A percentile compares a stretch with the other conserved stretches of the same genome.
Evolutionary conservation across 30 jellyfish, hydroid and myxozoan genomes (phyloP).

Genomic region (Aurelia aurita complex sp. Pacific): DNA sequence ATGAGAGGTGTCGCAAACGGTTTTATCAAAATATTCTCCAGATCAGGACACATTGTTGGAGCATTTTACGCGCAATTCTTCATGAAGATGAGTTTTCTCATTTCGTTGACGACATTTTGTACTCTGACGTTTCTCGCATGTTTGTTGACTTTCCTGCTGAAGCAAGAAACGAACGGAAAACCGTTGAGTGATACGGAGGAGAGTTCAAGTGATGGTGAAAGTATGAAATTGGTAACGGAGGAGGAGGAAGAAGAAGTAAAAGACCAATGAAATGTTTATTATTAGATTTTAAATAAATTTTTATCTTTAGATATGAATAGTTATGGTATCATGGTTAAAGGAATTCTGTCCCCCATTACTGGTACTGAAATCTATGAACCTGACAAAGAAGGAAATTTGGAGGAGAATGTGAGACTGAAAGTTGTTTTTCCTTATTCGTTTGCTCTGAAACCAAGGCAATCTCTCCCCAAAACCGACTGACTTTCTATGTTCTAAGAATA

Average conservation of each 20-base stretch:
- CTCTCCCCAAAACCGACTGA: too few species aligned
- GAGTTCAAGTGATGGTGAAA: conserved; percentile 35
- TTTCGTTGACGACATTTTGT: conserved; percentile 50
- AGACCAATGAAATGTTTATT: not conserved
- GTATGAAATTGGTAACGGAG: conserved; percentile 21
- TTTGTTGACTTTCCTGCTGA: conserved; percentile 38
- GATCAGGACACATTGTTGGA: conserved; percentile 69
- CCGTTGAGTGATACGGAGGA: conserved; percentile 60
- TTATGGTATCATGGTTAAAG: too few species aligned
- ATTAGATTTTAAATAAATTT: too few species aligned
- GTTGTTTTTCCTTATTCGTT: too few species aligned
- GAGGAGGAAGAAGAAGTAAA: conserved; percentile 28
- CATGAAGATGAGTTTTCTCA: conserved; percentile 63
- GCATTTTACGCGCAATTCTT: conserved; percentile 73
- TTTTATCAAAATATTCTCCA: conserved; percentile 53
- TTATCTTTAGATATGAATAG: too few species aligned
- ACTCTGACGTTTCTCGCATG: conserved; percentile 54
- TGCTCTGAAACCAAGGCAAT: too few species aligned
- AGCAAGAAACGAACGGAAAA: conserved; percentile 67
- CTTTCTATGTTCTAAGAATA: too few species aligned
- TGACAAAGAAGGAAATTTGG: too few species aligned
- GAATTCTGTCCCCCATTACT: too few species aligned
- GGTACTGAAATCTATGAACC: too few species aligned
- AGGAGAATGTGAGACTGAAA: too few species aligned
- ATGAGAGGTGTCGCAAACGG: conserved; percentile 69